Base-by-base conservation (phyloP, 2,888 invertebrate species). In the Lithophane ornitopus region DNA sequence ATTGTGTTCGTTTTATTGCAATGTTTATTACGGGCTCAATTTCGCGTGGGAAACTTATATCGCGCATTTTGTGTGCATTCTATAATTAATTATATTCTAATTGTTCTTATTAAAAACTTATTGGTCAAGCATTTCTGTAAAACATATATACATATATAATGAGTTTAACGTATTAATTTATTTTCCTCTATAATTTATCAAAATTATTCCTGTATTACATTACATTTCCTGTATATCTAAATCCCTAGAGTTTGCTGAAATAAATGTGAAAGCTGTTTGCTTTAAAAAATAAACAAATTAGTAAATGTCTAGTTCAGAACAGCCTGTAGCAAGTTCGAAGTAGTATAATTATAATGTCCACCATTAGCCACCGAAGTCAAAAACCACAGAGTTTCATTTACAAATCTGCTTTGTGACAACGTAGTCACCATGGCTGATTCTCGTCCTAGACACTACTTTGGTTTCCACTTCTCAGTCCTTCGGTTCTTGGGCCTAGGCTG, bases 401-500 rank as follows among this genome's bases (percentile, higher is more conserved):
- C 58, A 68, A 67, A 76, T 59, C 39, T 34, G n/a, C 22, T 66
- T 12, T 68, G 49, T 19, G 46, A 46, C 63, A 19, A 71, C 12
- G 59, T 61, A 71, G 77, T 49, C 78, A 82, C 59, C 70, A 90
- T 90, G 91, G n/a, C 81, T 72, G 77, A 74, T 34, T 22, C 73
- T 66, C 92, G 92, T 28, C 95, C 95, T 0, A 92, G 78, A 44
- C 91, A 92, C 34, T 96, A 95, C 82, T 96, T 96, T 83, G 88
- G 88, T 28, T 85, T 94, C 52, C 96, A 96, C 82, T 96, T 90
- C 78, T 76, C 85, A n/a, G 88, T 96, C 39, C 82, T 96, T 8
- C 91, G 96, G 70, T 93, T 94, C 70, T 88, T 96, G 8, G 96
- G 96, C 0, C 84, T 96, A 1, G 96, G 96, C 41, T 96, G 96